Evolutionary conservation across 2,888 invertebrate species (phyloP), one percentile per base, ranked within the genome.

Genomic region (Allacma fusca): DNA sequence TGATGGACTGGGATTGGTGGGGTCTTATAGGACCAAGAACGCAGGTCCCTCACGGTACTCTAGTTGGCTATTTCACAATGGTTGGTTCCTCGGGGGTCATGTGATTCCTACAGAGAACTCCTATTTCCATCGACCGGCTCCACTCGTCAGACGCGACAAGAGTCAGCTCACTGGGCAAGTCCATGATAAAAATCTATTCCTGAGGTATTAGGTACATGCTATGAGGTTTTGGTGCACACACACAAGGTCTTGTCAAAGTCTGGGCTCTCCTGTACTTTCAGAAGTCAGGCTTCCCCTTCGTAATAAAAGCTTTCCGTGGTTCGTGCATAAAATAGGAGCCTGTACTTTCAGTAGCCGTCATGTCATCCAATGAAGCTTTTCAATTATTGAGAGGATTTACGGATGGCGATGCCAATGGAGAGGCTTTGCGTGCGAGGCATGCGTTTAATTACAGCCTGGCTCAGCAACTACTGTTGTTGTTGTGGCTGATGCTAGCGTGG

Each of bases 1-100:
- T 44, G 24, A 21, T 28, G 34, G n/a, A n/a, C 34, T 68, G 24
- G 23, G 21, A 78, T 78, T 78, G 78, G 78, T 50, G 5, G 19
- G n/a, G 50, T 2, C 4, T 50, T 50, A 78, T 78, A 78, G 78
- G 70, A 78, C 74, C 34, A 28, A 78, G 78, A 57, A 75, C 78
- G 78, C 78, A 78, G 50, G 78, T 70, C 75, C 40, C 28, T 69
- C 62, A 28, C 21, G 9, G 24, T 16, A 24, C 28, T 57, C 73
- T 73, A 73, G 57, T 28, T 28, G 29, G 28, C 73, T 62, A 24
- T 13, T 64, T 44, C 71, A 43, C 72, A 72, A 57, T 26, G 77
- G 77, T 77, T 73, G 77, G 73, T 23, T 73, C 29, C 44, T 43
- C 71, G 29, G 40, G 40, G 21, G 24, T 57, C 73, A 72, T 72